Evolutionary conservation across 2,888 invertebrate species (phyloP).

Genomic region (Caenorhabditis macrosperma): DNA sequence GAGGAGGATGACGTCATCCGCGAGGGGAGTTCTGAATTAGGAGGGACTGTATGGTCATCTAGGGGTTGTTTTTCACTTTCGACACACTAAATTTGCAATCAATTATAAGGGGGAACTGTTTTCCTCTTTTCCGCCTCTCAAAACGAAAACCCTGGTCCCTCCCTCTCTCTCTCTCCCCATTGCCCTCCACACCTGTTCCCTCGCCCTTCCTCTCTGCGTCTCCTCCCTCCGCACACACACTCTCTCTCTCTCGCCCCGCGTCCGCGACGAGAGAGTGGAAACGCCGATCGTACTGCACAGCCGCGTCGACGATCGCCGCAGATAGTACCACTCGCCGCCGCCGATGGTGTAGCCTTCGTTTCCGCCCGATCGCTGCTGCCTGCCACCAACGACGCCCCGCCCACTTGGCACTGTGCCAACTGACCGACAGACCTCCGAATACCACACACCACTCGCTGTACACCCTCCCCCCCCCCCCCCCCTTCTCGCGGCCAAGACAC

Average conservation of each 20-base stretch:
- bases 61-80: no score
- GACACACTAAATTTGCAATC: no score
- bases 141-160: background rate
- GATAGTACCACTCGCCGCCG: background rate
- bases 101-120: no score
- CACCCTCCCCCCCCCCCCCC: background rate
- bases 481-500: background rate
- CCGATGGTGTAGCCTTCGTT: background rate
- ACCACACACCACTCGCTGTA: no score
- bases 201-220: background rate
- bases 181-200: conserved; percentile 39
- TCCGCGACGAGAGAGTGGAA: background rate
- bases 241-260: background rate
- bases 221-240: background rate
- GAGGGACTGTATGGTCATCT: no score
- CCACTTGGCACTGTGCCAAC: conserved; percentile 15
- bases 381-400: background rate
- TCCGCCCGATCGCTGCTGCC: background rate
- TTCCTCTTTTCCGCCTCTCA: background rate
- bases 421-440: background rate
- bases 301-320: background rate
- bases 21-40: no score
- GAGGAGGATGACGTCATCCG: no score
- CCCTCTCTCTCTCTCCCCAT: background rate
- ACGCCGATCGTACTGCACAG: background rate